phyloP scores from a whole-genome alignment of 2,888 invertebrate species.

The Dendrolimus pini region DNA sequence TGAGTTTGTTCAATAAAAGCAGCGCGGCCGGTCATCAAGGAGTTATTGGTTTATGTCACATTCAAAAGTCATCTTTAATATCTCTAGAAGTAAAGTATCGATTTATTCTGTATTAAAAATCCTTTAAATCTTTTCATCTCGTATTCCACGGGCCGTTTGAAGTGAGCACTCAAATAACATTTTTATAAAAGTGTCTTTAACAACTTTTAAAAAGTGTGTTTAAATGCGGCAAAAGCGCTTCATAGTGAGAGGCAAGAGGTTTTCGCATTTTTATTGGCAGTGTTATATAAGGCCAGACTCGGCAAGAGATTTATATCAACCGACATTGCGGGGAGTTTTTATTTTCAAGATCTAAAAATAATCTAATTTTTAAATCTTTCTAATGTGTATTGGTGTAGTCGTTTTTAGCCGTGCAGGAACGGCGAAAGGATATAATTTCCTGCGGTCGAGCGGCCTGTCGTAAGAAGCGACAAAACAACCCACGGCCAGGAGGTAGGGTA shows the following conservation, averaged over 20 bases:
- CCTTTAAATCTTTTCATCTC: slow-evolving; percentile 2
- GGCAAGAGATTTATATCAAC: neutral
- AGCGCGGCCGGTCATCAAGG: neutral
- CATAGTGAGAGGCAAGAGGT: neutral
- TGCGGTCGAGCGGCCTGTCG: too few relatives aligned
- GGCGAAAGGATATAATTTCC: too few relatives aligned
- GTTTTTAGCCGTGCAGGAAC: too few relatives aligned
- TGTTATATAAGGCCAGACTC: neutral
- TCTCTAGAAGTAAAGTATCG: too few relatives aligned
- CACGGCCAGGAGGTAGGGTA: too few relatives aligned
- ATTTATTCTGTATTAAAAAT: neutral
- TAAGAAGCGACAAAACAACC: too few relatives aligned
- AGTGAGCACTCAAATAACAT: neutral
- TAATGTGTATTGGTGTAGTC: too few relatives aligned
- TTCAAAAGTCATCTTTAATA: too few relatives aligned
- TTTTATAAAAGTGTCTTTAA: too few relatives aligned
- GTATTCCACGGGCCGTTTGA: slow-evolving; percentile 3
- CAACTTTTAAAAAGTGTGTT: slow-evolving; percentile 1
- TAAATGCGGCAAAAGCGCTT: neutral
- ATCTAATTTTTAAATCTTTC: too few relatives aligned
- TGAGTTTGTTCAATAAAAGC: slow-evolving; percentile 5
- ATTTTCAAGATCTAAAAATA: too few relatives aligned
- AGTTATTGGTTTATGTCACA: too few relatives aligned
- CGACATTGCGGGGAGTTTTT: neutral
- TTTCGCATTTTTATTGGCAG: neutral